Conservation (phyloP, 2,113 vertebrate species). For the Phasianus colchicus region DNA sequence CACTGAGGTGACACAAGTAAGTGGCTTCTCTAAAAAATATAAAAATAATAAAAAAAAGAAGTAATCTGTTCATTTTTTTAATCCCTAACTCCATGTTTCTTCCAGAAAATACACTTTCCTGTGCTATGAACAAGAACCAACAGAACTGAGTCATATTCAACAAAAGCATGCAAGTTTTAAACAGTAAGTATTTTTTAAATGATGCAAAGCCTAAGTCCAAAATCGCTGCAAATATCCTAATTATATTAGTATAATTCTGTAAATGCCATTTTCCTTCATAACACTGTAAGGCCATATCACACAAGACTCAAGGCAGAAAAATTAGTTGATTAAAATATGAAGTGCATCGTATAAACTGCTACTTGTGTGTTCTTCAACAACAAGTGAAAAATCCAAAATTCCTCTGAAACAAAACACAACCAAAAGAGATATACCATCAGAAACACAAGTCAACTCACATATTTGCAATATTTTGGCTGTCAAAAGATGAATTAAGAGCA, state of each 20-base stretch:
- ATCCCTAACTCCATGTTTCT: not conserved
- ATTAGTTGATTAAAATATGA: slow-evolving; percentile 27
- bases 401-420: slow-evolving; percentile 64
- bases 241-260: not conserved
- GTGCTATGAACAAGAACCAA: not conserved
- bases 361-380: slow-evolving; percentile 62
- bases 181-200: not conserved
- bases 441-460: not conserved
- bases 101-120: not conserved
- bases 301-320: slow-evolving; percentile 10
- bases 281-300: not conserved
- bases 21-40: not conserved
- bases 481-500: not conserved
- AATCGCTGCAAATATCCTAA: not conserved
- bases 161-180: not conserved
- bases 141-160: not conserved
- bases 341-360: slow-evolving; percentile 23
- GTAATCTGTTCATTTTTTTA: not conserved
- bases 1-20: not conserved
- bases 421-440: slow-evolving; percentile 15
- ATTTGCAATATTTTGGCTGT: not conserved
- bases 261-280: not conserved
- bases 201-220: not conserved
- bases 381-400: slow-evolving; percentile 68
- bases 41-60: not conserved